Conservation (phyloP, 2,797 vertebrate genomes). For the Decapterus maruadsi region DNA sequence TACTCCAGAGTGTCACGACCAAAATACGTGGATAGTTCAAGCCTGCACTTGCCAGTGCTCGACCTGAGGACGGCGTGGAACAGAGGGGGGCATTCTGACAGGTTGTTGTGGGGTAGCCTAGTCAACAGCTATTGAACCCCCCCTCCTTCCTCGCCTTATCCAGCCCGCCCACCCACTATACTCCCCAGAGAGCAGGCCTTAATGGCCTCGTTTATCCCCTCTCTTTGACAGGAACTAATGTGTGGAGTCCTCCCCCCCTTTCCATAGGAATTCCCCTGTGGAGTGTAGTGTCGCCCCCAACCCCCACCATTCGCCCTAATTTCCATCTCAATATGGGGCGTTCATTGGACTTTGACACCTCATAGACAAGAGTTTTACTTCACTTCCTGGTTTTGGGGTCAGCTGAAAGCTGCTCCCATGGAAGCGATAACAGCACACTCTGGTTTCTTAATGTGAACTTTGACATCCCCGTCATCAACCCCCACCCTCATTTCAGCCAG, state of each 20-base stretch:
- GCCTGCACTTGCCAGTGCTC: constrained; percentile 75
- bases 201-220: constrained; percentile 83
- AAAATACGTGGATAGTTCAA: constrained; percentile 67
- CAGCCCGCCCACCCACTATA: constrained; percentile 80
- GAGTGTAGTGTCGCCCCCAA: constrained; percentile 68
- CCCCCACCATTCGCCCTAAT: constrained; percentile 77
- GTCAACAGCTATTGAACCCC: constrained; percentile 82
- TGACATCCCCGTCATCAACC: constrained; percentile 53
- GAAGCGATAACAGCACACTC: constrained; percentile 67
- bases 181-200: constrained; percentile 78
- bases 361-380: constrained; percentile 79
- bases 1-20: constrained; percentile 41
- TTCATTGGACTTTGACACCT: constrained; percentile 86
- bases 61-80: constrained; percentile 62
- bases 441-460: constrained; percentile 74
- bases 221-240: constrained; percentile 83
- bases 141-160: constrained; percentile 60
- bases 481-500: background rate
- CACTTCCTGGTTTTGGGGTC: constrained; percentile 83
- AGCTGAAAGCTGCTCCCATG: constrained; percentile 74
- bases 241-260: constrained; percentile 65
- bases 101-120: constrained; percentile 85
- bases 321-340: constrained; percentile 82
- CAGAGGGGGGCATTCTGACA: constrained; percentile 83
- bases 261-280: constrained; percentile 79